Evolutionary conservation across 1,140 invertebrate genomes (phyloP).

Genomic region (Trichomalopsis sarcophagae): DNA sequence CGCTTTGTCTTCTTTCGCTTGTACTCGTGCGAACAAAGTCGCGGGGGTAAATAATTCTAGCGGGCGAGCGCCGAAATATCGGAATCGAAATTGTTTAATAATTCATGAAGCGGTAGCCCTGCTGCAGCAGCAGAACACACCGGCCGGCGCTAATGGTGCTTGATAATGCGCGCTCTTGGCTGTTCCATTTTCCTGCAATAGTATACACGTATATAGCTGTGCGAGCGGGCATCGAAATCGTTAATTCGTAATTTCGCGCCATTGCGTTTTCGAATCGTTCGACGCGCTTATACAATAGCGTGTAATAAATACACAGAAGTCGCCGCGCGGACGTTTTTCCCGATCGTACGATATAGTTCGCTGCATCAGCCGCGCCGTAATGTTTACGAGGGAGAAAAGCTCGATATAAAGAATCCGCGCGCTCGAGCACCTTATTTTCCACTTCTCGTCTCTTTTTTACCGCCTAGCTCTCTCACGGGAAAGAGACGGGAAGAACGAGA

Average conservation of each 20-base stretch:
- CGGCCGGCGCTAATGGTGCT: not conserved
- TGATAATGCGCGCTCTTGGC: not conserved
- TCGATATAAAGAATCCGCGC: slow-evolving; percentile 16
- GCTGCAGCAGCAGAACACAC: not conserved
- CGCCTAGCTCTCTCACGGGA: not conserved
- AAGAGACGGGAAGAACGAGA: not conserved
- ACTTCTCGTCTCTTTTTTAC: slow-evolving; percentile 2
- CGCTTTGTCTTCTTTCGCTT: too few relatives aligned
- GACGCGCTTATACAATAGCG: too few relatives aligned
- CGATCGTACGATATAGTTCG: too few relatives aligned
- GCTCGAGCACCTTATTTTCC: not conserved
- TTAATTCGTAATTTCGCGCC: too few relatives aligned
- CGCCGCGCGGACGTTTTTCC: too few relatives aligned
- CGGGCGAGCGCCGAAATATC: not conserved
- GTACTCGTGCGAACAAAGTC: too few relatives aligned
- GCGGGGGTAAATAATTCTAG: not conserved
- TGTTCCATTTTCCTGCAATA: not conserved
- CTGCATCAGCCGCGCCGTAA: not conserved
- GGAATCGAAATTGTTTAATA: not conserved
- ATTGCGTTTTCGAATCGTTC: too few relatives aligned
- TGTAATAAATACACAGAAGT: too few relatives aligned
- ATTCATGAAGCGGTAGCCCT: not conserved
- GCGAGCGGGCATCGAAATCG: too few relatives aligned
- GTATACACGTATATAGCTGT: too few relatives aligned
- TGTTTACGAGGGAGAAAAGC: not conserved